Conservation (phyloP, 2,797 vertebrate species). For the Glossophaga mutica region DNA sequence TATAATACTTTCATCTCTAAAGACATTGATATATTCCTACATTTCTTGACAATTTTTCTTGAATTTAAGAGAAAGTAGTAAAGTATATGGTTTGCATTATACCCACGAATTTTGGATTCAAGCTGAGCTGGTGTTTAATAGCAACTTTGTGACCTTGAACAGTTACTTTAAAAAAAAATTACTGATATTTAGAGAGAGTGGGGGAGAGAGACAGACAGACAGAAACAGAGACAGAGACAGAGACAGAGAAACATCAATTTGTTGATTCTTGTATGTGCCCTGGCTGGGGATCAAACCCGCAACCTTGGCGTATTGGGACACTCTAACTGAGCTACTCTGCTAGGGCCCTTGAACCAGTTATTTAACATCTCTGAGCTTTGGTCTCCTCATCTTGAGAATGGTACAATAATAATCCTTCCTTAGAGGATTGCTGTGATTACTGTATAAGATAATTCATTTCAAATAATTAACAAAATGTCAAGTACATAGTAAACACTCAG, state of each 20-base stretch:
- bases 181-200: background rate
- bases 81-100: rapidly evolving
- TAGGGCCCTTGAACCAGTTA: background rate
- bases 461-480: background rate
- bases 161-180: background rate
- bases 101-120: background rate
- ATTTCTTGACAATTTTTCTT: background rate
- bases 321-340: background rate
- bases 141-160: background rate
- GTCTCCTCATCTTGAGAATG: background rate
- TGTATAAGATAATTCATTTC: background rate
- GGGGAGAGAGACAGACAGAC: too few species aligned
- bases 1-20: background rate
- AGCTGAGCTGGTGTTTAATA: background rate
- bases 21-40: background rate
- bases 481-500: background rate
- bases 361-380: background rate
- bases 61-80: background rate
- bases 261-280: background rate
- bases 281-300: background rate
- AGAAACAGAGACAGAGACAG: too few species aligned
- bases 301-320: background rate
- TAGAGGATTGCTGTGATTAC: background rate
- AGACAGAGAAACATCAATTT: background rate
- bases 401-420: background rate